Evolutionary conservation across 2,888 invertebrate species (phyloP), one percentile per base, ranked within the genome.

Genomic region (Copidosoma aretas): DNA sequence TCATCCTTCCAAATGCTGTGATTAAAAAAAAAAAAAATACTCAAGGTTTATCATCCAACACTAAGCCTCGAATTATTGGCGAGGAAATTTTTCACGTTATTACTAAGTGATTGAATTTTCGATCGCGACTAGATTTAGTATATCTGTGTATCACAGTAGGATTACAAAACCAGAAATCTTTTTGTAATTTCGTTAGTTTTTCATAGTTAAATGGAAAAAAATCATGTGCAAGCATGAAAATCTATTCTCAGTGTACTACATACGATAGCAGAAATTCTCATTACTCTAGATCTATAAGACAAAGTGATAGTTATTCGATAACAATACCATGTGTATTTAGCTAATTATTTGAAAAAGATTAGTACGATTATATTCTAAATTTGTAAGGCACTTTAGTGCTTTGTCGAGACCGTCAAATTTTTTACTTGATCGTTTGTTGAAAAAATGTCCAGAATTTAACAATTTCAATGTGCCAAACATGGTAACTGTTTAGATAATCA

Each of bases 1-100:
- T 71, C 71, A 74, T 75, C 71, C 74, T 75, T 75, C 74, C 74
- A 73, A 74, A 69, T 71, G 67, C 75, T 75, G 75, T 75, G 75
- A 74, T 74, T 72, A 60, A 68, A 64, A 43, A 32, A 32, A 32
- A 32, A 60, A 68, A 64, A 43, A 58, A 71, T 68, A 66, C 68
- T 71, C 65, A 68, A 71, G 63, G 53, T 71, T 60, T 71, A 54
- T 63, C 68, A 68, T 41, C 57, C 65, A 65, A 46, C 59, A 63
- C 46, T 66, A 41, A 60, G 60, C 60, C 24, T 65, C 59, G 60
- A 66, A 66, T 66, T 65, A 60, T 60, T 66, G 60, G 66, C 51
- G 66, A 68, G 58, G 60, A 57, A 49, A 15, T 64, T 63, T 68
- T 68, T 65, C 68, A 64, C 60, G 49, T 67, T 68, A 62, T 41